Conservation (phyloP, 2,113 vertebrate species). For the Sciurus niger region DNA sequence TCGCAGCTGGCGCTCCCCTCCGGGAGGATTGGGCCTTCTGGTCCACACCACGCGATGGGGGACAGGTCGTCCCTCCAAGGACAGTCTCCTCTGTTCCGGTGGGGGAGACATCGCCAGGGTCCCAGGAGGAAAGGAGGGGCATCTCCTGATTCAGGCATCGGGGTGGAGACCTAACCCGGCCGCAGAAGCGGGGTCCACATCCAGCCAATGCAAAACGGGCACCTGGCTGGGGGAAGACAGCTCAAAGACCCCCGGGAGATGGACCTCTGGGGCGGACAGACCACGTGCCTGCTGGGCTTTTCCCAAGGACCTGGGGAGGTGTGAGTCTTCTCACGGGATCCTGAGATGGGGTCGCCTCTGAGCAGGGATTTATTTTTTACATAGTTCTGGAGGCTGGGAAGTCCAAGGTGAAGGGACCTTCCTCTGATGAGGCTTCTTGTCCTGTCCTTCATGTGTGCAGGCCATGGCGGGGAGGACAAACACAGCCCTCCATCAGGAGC, state of each 20-base stretch:
- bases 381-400: neutral
- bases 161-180: too few relatives aligned
- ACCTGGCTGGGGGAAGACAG: neutral
- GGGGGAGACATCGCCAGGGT: neutral
- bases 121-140: neutral
- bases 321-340: neutral
- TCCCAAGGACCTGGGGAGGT: neutral
- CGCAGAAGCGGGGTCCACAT: rapidly evolving
- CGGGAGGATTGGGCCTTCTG: neutral
- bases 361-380: neutral
- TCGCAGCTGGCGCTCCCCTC: neutral
- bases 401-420: neutral
- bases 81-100: rapidly evolving
- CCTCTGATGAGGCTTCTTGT: neutral
- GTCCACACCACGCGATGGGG: rapidly evolving
- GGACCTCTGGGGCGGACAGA: rapidly evolving
- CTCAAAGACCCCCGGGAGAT: rapidly evolving
- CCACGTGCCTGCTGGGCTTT: rapidly evolving
- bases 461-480: too few relatives aligned
- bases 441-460: neutral
- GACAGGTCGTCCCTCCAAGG: neutral
- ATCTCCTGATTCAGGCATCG: rapidly evolving
- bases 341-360: rapidly evolving
- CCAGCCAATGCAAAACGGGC: neutral
- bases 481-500: neutral